Percentiles rank a stretch among this genome's conserved stretches.
These are phyloP conservation scores for Glandiceps talaboti DNA, from an alignment of 53 echinoderm and acorn worm genomes.

Conservation along the genomic window DNA sequence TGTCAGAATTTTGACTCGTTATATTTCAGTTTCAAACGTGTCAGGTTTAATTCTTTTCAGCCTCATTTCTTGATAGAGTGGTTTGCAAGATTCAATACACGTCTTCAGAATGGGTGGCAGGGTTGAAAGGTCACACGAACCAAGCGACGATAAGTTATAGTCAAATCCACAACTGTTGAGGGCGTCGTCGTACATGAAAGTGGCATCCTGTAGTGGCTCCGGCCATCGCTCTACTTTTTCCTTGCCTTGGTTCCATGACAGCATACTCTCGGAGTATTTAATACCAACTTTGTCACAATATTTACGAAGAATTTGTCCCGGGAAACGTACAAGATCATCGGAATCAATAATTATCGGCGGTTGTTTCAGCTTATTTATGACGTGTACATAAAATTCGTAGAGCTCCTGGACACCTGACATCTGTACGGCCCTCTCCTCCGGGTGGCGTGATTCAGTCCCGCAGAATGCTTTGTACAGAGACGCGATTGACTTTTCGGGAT, in stretches of 20 bases:
- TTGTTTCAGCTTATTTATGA: slow-evolving; percentile 33
- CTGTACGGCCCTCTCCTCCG: background rate
- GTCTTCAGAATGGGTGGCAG: background rate
- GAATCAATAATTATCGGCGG: slow-evolving; percentile 59
- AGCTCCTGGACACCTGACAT: slow-evolving; percentile 35
- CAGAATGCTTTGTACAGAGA: slow-evolving; percentile 45
- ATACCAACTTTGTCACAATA: slow-evolving; percentile 53
- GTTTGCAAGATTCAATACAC: background rate
- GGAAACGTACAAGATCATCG: slow-evolving; percentile 43
- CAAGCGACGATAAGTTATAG: background rate
- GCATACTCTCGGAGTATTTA: slow-evolving; percentile 35
- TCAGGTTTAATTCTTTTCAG: background rate
- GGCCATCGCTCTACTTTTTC: slow-evolving; percentile 2
- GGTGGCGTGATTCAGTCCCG: background rate
- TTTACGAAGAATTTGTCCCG: slow-evolving; percentile 34
- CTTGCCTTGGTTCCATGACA: slow-evolving; percentile 37
- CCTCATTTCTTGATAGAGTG: background rate
- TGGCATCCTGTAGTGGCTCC: background rate
- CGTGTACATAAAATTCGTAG: slow-evolving; percentile 60
- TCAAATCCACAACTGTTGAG: background rate
- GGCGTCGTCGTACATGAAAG: background rate
- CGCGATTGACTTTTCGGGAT: slow-evolving; percentile 32
- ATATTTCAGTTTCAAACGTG: background rate
- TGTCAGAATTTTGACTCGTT: too few relatives aligned
- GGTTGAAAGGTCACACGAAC: background rate